These are phyloP conservation scores for Malacoctenus gilli DNA, from an alignment of 2,797 vertebrate genomes.

Conservation along the genomic window DNA sequence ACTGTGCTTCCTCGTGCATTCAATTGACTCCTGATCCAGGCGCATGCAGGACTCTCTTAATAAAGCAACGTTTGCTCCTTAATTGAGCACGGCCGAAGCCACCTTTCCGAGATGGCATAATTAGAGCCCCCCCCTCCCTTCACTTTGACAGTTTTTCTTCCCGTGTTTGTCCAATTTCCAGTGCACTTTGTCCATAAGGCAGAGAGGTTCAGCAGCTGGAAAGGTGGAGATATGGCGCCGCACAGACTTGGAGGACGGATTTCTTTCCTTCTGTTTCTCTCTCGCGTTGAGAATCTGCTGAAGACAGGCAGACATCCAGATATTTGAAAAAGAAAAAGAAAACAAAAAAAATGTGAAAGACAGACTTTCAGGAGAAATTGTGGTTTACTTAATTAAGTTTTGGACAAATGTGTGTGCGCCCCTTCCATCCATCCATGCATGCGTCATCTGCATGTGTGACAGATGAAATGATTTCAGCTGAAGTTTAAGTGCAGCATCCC, in stretches of 20 bases:
- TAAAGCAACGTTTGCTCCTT: slow-evolving; percentile 55
- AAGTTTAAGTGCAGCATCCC: too few relatives aligned
- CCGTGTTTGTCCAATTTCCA: slow-evolving; percentile 34
- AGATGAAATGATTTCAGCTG: too few relatives aligned
- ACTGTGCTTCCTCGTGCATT: slow-evolving; percentile 68
- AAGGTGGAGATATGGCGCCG: slow-evolving; percentile 58
- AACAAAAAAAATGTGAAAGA: too few relatives aligned
- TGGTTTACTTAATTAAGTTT: background rate
- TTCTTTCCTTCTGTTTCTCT: background rate
- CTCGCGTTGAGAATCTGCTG: slow-evolving; percentile 2
- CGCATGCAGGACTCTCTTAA: slow-evolving; percentile 49
- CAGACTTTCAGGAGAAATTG: background rate
- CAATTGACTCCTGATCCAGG: slow-evolving; percentile 69
- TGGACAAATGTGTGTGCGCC: background rate
- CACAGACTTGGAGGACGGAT: slow-evolving; percentile 25
- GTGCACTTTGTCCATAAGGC: slow-evolving; percentile 61
- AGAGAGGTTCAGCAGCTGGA: slow-evolving; percentile 50
- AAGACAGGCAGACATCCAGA: slow-evolving; percentile 6
- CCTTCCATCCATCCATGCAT: too few relatives aligned
- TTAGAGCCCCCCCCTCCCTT: slow-evolving; percentile 57
- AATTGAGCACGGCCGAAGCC: slow-evolving; percentile 54
- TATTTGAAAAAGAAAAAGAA: too few relatives aligned
- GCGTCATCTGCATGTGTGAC: too few relatives aligned
- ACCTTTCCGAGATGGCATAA: slow-evolving; percentile 30
- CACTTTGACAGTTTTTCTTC: slow-evolving; percentile 46